Base-by-base conservation (phyloP, 2,113 vertebrate species). In the Tachysurus vachellii region DNA sequence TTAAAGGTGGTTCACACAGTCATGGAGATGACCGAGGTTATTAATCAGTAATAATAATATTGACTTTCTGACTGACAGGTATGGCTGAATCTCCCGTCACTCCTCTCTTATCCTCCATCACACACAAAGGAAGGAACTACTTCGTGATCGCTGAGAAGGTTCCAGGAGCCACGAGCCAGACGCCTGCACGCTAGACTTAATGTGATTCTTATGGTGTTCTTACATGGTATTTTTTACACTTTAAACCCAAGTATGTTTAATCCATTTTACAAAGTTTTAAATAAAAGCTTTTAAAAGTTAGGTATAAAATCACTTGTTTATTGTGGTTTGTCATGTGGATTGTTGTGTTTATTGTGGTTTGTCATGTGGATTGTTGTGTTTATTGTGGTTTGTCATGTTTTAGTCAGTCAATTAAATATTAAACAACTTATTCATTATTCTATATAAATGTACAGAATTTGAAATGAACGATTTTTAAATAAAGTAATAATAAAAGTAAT, bases 91-190 rank as follows among this genome's bases (percentile, higher is more conserved):
- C 95, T 14, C 97, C 97, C 1, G 93, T 98, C 84, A 97, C 97
- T 83, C 95, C 96, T 28, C 93, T 99, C 70, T 95, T 99, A 61
- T 97, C 97, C 7, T 97, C 96, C 66, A 97, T 99, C 92, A 94
- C 96, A 50, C 94, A 93, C 6, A 97, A 96, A 93, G 96, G 95
- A 90, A 97, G 94, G 89, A 99, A 99, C 93, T 95, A 96, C 88
- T 99, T 99, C 94, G 96, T 95, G 91, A 96, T 99, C 90, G 96
- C 91, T 91, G 98, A 99, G 82, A 98, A 93, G 94, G 95, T 91
- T 87, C 17, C 82, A 62, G 54, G 84, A 12, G 26, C 73, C 61
- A 42, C 91, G 23, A 86, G 85, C 88, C 92, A 89, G 84, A 91
- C 82, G 50, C 92, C 88, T 42, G 85, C 83, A 56, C 59, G 47